A percentile compares a stretch with the other conserved stretches of the same genome.
Evolutionary conservation across 2,888 invertebrate genomes (phyloP).

Genomic region (Acanthococcus lagerstroemiae): DNA sequence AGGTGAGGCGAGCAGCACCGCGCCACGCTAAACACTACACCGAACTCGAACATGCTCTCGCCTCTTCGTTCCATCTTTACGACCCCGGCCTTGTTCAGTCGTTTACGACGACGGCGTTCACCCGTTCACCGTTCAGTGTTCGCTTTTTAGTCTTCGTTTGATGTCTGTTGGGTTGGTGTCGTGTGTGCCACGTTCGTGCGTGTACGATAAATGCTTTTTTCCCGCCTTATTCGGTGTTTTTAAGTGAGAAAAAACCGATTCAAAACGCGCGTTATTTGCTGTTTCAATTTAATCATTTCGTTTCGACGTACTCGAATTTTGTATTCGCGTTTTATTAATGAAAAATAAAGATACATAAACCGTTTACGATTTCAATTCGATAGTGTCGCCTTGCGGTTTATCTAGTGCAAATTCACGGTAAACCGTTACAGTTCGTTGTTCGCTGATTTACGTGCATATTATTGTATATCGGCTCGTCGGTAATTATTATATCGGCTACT

Average conservation of each 20-base stretch:
- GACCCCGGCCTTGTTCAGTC: constrained; percentile 24
- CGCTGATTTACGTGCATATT: too few species aligned
- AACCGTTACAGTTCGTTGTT: too few species aligned
- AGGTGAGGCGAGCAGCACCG: constrained; percentile 4
- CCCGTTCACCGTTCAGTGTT: constrained; percentile 4
- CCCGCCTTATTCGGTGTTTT: constrained; percentile 17
- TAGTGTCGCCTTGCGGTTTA: too few species aligned
- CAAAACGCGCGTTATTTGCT: neutral
- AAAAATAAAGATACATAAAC: too few species aligned
- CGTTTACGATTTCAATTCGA: too few species aligned
- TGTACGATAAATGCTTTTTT: neutral
- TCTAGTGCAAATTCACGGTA: too few species aligned
- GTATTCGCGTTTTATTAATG: too few species aligned
- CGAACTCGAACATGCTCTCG: constrained; percentile 7
- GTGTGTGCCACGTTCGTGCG: neutral
- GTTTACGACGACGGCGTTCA: neutral
- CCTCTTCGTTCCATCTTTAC: constrained; percentile 11
- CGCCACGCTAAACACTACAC: neutral
- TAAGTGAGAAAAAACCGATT: too few species aligned
- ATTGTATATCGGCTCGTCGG: too few species aligned
- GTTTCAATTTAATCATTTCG: too few species aligned
- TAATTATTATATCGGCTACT: too few species aligned
- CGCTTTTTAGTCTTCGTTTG: constrained; percentile 1
- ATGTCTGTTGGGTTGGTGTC: constrained; percentile 2
- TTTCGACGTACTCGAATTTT: neutral